These are phyloP conservation scores for Archivesica marissinica DNA, from an alignment of 1,140 invertebrate genomes.

Conservation along the genomic window DNA sequence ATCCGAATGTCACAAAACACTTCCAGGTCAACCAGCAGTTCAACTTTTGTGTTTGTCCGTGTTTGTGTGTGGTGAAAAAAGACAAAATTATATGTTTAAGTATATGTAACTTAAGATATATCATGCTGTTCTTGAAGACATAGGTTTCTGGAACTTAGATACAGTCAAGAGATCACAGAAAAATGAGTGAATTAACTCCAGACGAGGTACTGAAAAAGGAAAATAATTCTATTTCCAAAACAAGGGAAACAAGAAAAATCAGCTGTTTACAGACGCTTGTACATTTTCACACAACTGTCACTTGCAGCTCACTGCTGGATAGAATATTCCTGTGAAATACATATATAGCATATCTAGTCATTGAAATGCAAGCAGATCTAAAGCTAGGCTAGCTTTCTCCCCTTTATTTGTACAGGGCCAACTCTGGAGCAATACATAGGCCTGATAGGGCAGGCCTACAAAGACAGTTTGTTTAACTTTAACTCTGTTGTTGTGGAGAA, in stretches of 20 bases:
- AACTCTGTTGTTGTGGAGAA: too few relatives aligned
- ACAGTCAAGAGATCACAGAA: neutral
- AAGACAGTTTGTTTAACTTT: too few relatives aligned
- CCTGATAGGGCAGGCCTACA: too few relatives aligned
- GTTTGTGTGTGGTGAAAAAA: conserved; percentile 22
- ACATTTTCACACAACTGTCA: neutral
- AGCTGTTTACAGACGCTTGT: conserved; percentile 7
- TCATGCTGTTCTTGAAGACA: neutral
- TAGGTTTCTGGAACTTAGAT: neutral
- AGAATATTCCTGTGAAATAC: too few relatives aligned
- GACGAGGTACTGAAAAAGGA: conserved; percentile 89
- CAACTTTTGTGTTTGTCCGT: conserved; percentile 53
- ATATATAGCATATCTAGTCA: neutral
- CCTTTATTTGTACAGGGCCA: too few relatives aligned
- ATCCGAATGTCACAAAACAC: conserved; percentile 27
- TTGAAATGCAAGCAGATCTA: neutral
- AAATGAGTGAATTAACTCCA: conserved; percentile 90
- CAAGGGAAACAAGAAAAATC: neutral
- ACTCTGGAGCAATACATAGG: too few relatives aligned
- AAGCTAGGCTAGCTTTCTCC: too few relatives aligned
- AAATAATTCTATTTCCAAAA: neutral
- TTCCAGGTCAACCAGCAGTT: conserved; percentile 65
- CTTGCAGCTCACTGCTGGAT: neutral
- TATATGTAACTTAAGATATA: neutral
- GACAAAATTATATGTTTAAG: neutral